Base-by-base conservation (phyloP, 2,797 vertebrate genomes). In the Eleutherodactylus coqui region DNA sequence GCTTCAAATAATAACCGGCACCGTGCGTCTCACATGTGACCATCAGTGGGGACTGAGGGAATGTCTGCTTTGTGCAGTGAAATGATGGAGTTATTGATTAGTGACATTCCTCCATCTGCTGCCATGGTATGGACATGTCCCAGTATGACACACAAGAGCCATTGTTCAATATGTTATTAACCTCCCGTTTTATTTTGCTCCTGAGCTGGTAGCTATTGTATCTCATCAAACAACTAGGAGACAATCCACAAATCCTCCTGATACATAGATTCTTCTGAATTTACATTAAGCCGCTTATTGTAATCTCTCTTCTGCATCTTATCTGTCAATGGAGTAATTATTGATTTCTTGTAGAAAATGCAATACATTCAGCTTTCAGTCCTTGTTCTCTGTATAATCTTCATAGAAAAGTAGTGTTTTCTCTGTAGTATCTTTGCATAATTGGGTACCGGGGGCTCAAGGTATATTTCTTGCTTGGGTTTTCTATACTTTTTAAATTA, bases 91-190 rank as follows among this genome's bases (percentile, higher is more conserved):
- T 36, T 69, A 85, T 85, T 78, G 75, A 85, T 78, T 70, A 41
- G 24, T 29, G 58, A 49, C 32, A 49, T 85, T 73, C 21, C 29
- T 62, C 67, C 84, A 85, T 62, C 84, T 85, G 83, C 45, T 80
- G 21, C 75, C 45, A 17, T 21, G 47, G 47, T 51, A 75, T 64
- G 13, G 49, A 81, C 78, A 75, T 24, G 24, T 75, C 24, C 70
- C 14, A 11, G 49, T 58, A 32, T 58, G 81, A 53, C 69, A 72
- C 79, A 64, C 49, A 45, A 21, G 16, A 27, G 24, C 24, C 70
- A 81, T 75, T 86, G 69, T 75, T 80, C 49, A n/a, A 67, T 64
- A 62, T 16, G 47, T 86, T 36, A 86, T 75, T 81, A 85, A 80
- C 77, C 69, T 64, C 49, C 51, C 51, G 76, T 64, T 64, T 82